Conservation (phyloP, 2,113 vertebrate genomes). For the Pleuronectes platessa region DNA sequence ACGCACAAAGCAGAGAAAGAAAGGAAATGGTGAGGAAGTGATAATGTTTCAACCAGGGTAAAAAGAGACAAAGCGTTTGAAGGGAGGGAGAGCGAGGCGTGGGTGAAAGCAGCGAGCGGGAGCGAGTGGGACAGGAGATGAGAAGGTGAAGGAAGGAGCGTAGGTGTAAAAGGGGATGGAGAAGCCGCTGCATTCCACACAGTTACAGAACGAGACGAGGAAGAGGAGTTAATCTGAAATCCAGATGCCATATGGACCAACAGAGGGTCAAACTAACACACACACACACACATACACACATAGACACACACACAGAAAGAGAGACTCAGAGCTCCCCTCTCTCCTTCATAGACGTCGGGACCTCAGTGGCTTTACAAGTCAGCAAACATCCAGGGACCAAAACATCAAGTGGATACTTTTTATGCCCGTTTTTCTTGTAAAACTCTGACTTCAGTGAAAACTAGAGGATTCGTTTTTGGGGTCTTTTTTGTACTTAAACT, state of each 20-base stretch:
- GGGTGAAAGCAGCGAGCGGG: neutral
- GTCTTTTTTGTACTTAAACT: constrained; percentile 10
- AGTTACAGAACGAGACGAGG: constrained; percentile 45
- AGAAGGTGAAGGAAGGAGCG: constrained; percentile 56
- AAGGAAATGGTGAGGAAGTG: constrained; percentile 23
- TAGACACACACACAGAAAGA: constrained; percentile 12
- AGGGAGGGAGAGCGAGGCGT: constrained; percentile 1
- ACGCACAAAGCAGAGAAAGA: constrained; percentile 19
- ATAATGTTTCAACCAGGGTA: constrained; percentile 48
- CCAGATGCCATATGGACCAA: constrained; percentile 75
- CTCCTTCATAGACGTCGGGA: constrained; percentile 40
- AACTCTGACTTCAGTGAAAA: constrained; percentile 35
- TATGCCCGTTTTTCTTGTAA: constrained; percentile 47
- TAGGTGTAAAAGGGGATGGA: constrained; percentile 65
- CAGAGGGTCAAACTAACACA: constrained; percentile 62
- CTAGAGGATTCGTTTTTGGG: constrained; percentile 27
- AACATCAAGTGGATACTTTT: constrained; percentile 65
- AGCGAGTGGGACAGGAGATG: constrained; percentile 34
- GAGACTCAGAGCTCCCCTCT: constrained; percentile 21
- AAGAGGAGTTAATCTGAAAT: constrained; percentile 70
- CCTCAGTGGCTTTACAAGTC: constrained; percentile 55
- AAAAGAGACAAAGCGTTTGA: neutral
- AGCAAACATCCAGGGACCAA: constrained; percentile 52
- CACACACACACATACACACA: constrained; percentile 33
- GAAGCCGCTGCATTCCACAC: constrained; percentile 76